Conservation (phyloP, 2,797 vertebrate genomes). For the Takifugu ocellatus region DNA sequence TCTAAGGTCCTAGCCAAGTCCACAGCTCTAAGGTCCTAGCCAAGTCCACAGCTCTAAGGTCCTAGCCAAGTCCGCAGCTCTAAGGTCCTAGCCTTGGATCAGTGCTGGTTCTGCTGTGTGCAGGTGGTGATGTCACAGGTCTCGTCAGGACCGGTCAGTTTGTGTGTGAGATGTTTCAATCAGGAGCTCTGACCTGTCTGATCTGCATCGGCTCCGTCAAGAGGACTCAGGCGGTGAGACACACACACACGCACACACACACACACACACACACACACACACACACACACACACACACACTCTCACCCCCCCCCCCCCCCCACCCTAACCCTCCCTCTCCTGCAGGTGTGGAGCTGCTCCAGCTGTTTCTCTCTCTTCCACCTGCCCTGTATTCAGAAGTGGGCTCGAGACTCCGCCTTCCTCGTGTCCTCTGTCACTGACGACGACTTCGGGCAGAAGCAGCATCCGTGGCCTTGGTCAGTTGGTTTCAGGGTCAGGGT, state of each 20-base stretch:
- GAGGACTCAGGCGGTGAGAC: constrained; percentile 89
- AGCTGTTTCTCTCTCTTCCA: constrained; percentile 96
- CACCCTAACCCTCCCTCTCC: too few species aligned
- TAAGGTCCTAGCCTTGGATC: too few species aligned
- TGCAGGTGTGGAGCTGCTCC: constrained; percentile 91
- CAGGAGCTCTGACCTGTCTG: constrained; percentile 90
- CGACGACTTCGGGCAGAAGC: constrained; percentile 89
- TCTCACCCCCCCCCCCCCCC: not conserved
- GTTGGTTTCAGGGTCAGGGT: not conserved
- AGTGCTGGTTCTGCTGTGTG: constrained; percentile 9
- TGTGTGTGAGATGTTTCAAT: constrained; percentile 90
- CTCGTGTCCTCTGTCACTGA: constrained; percentile 87
- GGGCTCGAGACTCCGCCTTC: constrained; percentile 93
- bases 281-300: too few species aligned
- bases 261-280: too few species aligned
- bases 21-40: too few species aligned
- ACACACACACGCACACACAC: too few species aligned
- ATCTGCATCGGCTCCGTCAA: constrained; percentile 96
- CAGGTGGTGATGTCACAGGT: constrained; percentile 83
- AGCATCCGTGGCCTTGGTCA: constrained; percentile 87
- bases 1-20: too few species aligned
- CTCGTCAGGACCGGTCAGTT: constrained; percentile 88
- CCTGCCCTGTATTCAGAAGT: constrained; percentile 94
- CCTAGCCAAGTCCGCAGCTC: too few species aligned
- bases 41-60: too few species aligned